Conservation (phyloP, 1,140 invertebrate species). For the Psix sp. region DNA sequence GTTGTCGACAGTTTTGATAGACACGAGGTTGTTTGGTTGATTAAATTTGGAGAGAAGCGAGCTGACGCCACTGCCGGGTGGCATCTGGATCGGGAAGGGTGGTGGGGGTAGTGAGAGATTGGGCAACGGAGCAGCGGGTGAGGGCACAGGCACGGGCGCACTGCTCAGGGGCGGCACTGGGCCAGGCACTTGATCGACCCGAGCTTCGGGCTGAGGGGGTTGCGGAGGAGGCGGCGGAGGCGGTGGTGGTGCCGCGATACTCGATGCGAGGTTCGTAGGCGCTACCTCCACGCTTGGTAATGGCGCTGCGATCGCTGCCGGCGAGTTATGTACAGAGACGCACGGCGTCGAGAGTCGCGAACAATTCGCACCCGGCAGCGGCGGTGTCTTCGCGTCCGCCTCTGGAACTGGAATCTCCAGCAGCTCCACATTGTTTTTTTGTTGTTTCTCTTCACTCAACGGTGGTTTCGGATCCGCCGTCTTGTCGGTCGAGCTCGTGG, state of each 20-base stretch:
- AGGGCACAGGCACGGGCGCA: slow-evolving; percentile 55
- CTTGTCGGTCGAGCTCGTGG: too few relatives aligned
- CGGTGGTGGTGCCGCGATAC: slow-evolving; percentile 16
- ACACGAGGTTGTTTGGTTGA: slow-evolving; percentile 71
- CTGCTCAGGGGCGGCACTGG: slow-evolving; percentile 63
- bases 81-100: slow-evolving; percentile 47
- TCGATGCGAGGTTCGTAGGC: slow-evolving; percentile 8
- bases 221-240: slow-evolving; percentile 32
- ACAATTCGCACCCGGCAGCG: slow-evolving; percentile 58
- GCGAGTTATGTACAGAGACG: slow-evolving; percentile 66
- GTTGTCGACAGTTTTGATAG: slow-evolving; percentile 68
- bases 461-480: slow-evolving; percentile 42
- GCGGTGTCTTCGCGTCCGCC: slow-evolving; percentile 64
- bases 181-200: slow-evolving; percentile 59
- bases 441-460: slow-evolving; percentile 49
- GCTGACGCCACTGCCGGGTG: slow-evolving; percentile 60
- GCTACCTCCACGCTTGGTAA: not conserved
- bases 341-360: slow-evolving; percentile 37
- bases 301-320: slow-evolving; percentile 19
- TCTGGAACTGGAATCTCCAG: slow-evolving; percentile 80
- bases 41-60: slow-evolving; percentile 70
- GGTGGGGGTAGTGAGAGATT: slow-evolving; percentile 55
- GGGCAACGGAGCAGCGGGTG: slow-evolving; percentile 34
- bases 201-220: slow-evolving; percentile 40
- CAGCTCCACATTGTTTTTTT: slow-evolving; percentile 73